Base-by-base conservation (phyloP, 2,888 invertebrate genomes). In the Dicyrtoma fusca region DNA sequence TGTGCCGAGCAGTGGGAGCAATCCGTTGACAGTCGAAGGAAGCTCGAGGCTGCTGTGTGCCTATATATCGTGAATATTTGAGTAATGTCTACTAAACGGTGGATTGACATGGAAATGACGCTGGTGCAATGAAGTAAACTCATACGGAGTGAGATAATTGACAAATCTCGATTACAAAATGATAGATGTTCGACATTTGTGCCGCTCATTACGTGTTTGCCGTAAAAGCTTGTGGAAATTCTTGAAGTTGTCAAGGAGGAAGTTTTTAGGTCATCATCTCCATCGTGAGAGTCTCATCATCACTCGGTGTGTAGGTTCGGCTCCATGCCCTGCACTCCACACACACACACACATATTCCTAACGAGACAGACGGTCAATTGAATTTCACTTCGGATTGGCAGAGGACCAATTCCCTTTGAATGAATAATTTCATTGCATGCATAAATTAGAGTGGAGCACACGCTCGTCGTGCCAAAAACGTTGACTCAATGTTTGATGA, bases 241-340 rank as follows among this genome's bases (percentile, higher is more conserved):
- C 11, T n/a, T 13, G 1, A 21, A 57, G 25, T 25, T 57, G 23
- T 57, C 57, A 23, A n/a, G 23, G 57, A 57, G 26, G 3, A 57
- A 53, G 53, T 53, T 53, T 57, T 23, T 57, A 57, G 57, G 57
- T 57, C 57, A 57, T 57, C 57, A 57, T 57, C 21, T 57, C 57
- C 23, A 10, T 53, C 17, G 57, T 57, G 25, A 34, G 23, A 57
- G 26, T 6, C 13, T 57, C 25, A n/a, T 57, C 57, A 57, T 21
- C 57, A 19, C 21, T 17, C 3, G n/a, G n/a, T 34, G 34, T 34
- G 34, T 34, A 34, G 34, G 34, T 34, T 34, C 3, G 34, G 34
- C 34, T 34, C 34, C 3, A 34, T 34, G n/a, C 34, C 34, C 34
- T 34, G n/a, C n/a, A n/a, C n/a, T n/a, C n/a, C n/a, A n/a, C n/a